A percentile compares a stretch with the other conserved stretches of the same genome.
These are phyloP conservation scores for Cerceris ruficornis DNA, from an alignment of 2,888 invertebrate genomes.

Conservation along the genomic window DNA sequence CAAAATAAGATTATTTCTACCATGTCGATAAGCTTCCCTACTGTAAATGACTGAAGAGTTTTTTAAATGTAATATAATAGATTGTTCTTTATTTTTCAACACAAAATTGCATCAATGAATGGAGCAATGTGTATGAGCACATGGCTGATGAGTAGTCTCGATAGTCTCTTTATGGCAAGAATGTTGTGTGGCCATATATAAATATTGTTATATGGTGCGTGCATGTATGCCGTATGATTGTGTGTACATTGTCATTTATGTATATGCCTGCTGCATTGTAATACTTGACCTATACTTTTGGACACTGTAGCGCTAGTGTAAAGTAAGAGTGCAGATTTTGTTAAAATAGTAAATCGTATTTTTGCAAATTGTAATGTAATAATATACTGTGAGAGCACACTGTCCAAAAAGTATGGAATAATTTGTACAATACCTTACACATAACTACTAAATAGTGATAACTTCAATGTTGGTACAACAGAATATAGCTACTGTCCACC, in stretches of 20 bases:
- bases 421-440: conserved; percentile 78
- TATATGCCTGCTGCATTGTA: conserved; percentile 73
- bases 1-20: conserved; percentile 68
- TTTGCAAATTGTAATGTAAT: conserved; percentile 74
- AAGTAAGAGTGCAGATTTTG: conserved; percentile 67
- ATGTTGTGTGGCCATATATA: conserved; percentile 60
- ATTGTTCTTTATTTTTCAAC: conserved; percentile 79
- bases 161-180: conserved; percentile 58
- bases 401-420: conserved; percentile 79
- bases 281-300: conserved; percentile 79
- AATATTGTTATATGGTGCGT: conserved; percentile 62
- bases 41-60: conserved; percentile 78
- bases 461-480: conserved; percentile 78
- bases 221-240: conserved; percentile 57
- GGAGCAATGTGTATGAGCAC: conserved; percentile 75
- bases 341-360: conserved; percentile 76
- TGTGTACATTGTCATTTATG: conserved; percentile 66
- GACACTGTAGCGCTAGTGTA: conserved; percentile 75
- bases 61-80: conserved; percentile 77
- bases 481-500: conserved; percentile 76
- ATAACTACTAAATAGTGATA: conserved; percentile 73
- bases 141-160: conserved; percentile 62
- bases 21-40: conserved; percentile 76
- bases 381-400: conserved; percentile 71
- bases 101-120: conserved; percentile 57